phyloP scores from a whole-genome alignment of 2,888 invertebrate species.

The Agonopterix subpropinquella region DNA sequence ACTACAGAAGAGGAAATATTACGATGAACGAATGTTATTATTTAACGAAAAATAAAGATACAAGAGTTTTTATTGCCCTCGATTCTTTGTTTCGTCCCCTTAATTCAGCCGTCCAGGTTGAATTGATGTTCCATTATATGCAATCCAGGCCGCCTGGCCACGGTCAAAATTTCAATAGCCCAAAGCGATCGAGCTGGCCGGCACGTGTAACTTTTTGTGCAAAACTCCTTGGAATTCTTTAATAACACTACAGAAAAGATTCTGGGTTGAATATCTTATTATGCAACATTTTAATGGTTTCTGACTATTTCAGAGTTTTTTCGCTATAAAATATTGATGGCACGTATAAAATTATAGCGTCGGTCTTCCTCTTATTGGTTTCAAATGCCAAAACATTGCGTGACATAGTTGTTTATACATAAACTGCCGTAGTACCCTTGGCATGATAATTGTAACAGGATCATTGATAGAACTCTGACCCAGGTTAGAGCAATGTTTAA shows the following conservation, averaged over 20 bases:
- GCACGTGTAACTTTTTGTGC: slow-evolving; percentile 74
- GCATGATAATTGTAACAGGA: slow-evolving; percentile 6
- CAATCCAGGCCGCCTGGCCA: slow-evolving; percentile 47
- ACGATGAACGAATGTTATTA: slow-evolving; percentile 5
- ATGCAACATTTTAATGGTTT: slow-evolving; percentile 58
- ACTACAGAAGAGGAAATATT: slow-evolving; percentile 6
- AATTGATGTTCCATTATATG: slow-evolving; percentile 64
- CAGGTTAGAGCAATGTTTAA: neutral
- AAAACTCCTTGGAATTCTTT: slow-evolving; percentile 63
- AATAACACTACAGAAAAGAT: slow-evolving; percentile 47
- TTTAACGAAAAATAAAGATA: neutral
- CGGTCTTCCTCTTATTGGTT: slow-evolving; percentile 26
- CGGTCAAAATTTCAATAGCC: slow-evolving; percentile 70
- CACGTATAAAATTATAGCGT: slow-evolving; percentile 31
- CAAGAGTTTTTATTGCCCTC: neutral
- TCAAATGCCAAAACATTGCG: slow-evolving; percentile 24
- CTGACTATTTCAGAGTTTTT: slow-evolving; percentile 29
- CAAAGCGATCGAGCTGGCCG: slow-evolving; percentile 54
- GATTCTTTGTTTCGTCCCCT: slow-evolving; percentile 24
- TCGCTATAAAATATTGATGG: slow-evolving; percentile 27
- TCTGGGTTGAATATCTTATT: slow-evolving; percentile 63
- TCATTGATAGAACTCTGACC: slow-evolving; percentile 4
- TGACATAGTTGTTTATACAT: slow-evolving; percentile 24
- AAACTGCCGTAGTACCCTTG: slow-evolving; percentile 20
- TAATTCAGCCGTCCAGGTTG: slow-evolving; percentile 39